These are phyloP conservation scores for Mesorhabditis spiculigera DNA, from an alignment of 2,888 invertebrate genomes.

Conservation along the genomic window DNA sequence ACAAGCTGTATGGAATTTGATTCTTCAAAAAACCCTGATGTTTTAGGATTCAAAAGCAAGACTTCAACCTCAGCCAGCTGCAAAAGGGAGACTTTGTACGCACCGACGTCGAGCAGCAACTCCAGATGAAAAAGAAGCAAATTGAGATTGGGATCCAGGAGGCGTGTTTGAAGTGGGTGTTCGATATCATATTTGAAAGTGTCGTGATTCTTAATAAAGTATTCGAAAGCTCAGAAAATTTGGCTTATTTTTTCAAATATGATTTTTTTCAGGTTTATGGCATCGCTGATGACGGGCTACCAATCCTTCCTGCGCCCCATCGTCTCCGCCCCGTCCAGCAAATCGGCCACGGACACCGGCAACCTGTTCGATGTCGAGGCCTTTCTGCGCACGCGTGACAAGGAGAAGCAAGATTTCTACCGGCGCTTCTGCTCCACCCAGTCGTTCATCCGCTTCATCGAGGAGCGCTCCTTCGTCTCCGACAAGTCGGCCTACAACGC, in stretches of 20 bases:
- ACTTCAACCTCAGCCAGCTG: slow-evolving; percentile 23
- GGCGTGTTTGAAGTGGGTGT: slow-evolving; percentile 82
- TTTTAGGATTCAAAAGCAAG: slow-evolving; percentile 11
- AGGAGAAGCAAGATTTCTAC: slow-evolving; percentile 2
- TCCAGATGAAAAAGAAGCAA: slow-evolving; percentile 64
- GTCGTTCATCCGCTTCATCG: slow-evolving; percentile 77
- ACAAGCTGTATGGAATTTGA: slow-evolving; percentile 16
- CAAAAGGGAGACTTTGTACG: slow-evolving; percentile 66
- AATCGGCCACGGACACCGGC: slow-evolving; percentile 83
- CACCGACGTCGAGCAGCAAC: slow-evolving; percentile 40
- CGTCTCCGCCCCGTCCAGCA: slow-evolving; percentile 72
- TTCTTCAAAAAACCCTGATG: not conserved
- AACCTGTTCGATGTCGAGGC: slow-evolving; percentile 87
- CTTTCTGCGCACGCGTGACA: slow-evolving; percentile 69
- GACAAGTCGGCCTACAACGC: slow-evolving; percentile 86
- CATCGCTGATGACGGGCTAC: slow-evolving; percentile 58
- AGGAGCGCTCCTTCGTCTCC: slow-evolving; percentile 96
- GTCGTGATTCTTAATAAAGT: not conserved
- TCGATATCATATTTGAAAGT: not conserved
- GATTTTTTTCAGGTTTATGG: slow-evolving; percentile 43
- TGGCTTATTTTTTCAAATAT: not conserved
- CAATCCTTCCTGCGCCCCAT: slow-evolving; percentile 62
- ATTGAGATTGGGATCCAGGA: slow-evolving; percentile 93
- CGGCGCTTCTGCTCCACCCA: slow-evolving; percentile 48
- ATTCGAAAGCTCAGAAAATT: not conserved